Conservation (phyloP, 2,888 invertebrate species). For the Leucophenga maculata region DNA sequence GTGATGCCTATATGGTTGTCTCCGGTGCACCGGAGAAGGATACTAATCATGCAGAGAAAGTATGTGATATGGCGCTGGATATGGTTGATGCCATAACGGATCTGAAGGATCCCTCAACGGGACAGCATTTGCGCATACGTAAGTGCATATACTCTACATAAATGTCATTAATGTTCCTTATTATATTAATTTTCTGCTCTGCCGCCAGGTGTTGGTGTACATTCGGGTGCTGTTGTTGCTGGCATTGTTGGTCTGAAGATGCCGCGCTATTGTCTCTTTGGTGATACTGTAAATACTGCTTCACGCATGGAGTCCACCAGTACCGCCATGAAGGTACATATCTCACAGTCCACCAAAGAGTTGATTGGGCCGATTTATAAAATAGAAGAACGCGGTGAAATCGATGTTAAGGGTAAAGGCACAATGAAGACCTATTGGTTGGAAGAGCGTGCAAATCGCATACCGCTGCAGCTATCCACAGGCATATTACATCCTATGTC, state of each 20-base stretch:
- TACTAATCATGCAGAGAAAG: constrained; percentile 90
- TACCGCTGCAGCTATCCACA: constrained; percentile 71
- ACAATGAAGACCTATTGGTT: constrained; percentile 93
- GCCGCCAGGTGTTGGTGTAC: constrained; percentile 80
- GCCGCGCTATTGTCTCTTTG: constrained; percentile 82
- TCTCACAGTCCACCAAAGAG: constrained; percentile 89
- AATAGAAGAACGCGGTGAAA: constrained; percentile 85
- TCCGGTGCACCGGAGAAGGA: constrained; percentile 95
- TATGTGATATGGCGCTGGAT: constrained; percentile 95
- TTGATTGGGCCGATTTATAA: constrained; percentile 82
- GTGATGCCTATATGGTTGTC: constrained; percentile 98
- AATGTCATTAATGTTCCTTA: neutral
- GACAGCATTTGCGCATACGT: constrained; percentile 85
- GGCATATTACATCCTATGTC: constrained; percentile 59
- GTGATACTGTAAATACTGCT: constrained; percentile 92
- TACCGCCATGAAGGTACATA: constrained; percentile 94
- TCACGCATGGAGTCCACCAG: constrained; percentile 95
- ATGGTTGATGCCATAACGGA: constrained; percentile 95
- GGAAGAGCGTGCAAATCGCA: constrained; percentile 80
- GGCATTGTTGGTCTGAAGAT: constrained; percentile 95
- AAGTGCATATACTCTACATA: constrained; percentile 22
- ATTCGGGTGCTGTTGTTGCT: constrained; percentile 93
- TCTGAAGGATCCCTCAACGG: constrained; percentile 93
- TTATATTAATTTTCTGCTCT: neutral
- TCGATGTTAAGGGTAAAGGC: constrained; percentile 94